Base-by-base conservation (phyloP, 2,888 invertebrate species). In the Corythucha ciliata region DNA sequence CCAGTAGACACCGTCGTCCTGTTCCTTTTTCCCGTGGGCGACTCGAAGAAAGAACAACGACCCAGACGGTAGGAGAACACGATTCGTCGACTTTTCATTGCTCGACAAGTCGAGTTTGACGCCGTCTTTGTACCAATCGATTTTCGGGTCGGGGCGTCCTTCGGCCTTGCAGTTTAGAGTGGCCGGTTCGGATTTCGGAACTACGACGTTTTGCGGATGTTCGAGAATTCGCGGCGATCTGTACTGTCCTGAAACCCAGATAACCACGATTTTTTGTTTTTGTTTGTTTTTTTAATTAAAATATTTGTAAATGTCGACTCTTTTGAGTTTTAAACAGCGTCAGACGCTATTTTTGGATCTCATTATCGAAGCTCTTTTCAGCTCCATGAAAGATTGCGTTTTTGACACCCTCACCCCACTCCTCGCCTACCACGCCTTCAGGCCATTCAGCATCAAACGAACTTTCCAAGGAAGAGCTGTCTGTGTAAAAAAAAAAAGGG, bases 141-240 rank as follows among this genome's bases (percentile, higher is more conserved):
- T 90, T 57, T 78, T 77, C 5, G 94, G 93, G 62, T 86, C 83
- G 3, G 90, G 90, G 63, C 88, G 83, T 57, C 94, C 96, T 70
- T 93, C 93, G 12, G 94, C 96, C 65, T 92, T 93, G 71, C 97
- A 97, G 69, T 94, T 90, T 59, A 97, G 76, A 53, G 96, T 97
- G 55, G 92, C 96, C 39, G 97, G 96, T 67, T 96, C 93, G 68
- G 93, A 91, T 69, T 90, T 87, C 53, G 91, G 89, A 25, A 96
- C 94, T 62, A 91, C 85, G 62, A 92, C 86, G 74, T 97, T 94
- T 61, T 90, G 83, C 52, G 97, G 97, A 70, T 97, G 96, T 69
- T 97, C 96, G 60, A 89, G 88, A 70, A 97, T 97, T 60, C 90
- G 79, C 4, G 97, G 96, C 41, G 89, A 82, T 64, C 88, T 81